Conservation (phyloP, 2,888 invertebrate species). For the Drosophila rubida region DNA sequence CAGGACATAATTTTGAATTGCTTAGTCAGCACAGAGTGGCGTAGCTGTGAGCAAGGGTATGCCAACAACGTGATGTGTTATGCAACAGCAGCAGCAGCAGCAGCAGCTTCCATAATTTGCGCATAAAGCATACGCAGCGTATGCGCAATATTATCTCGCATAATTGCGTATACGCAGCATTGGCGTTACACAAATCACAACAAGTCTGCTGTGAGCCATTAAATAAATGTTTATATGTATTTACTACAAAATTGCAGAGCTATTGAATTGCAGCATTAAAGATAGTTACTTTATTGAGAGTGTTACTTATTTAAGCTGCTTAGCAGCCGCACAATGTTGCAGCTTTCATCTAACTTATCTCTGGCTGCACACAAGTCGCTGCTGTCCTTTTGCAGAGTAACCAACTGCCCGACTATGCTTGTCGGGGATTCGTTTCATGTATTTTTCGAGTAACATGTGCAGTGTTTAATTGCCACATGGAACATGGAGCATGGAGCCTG, state of each 20-base stretch:
- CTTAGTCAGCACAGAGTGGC: slow-evolving; percentile 41
- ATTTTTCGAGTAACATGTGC: slow-evolving; percentile 45
- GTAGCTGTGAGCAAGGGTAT: slow-evolving; percentile 32
- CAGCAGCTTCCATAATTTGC: not conserved
- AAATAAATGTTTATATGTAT: too few relatives aligned
- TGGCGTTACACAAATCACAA: too few relatives aligned
- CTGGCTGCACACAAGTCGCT: not conserved
- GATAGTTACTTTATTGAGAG: too few relatives aligned
- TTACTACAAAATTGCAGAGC: too few relatives aligned
- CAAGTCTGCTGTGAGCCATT: too few relatives aligned
- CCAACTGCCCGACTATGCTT: slow-evolving; percentile 5
- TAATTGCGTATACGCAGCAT: too few relatives aligned
- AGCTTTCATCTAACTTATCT: slow-evolving; percentile 8
- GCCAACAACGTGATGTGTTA: not conserved
- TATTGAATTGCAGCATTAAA: too few relatives aligned
- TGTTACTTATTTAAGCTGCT: slow-evolving; percentile 31
- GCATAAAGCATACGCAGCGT: not conserved
- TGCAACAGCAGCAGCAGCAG: not conserved
- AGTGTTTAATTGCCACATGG: slow-evolving; percentile 70
- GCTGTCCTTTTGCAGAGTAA: slow-evolving; percentile 33
- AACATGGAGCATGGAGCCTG: slow-evolving; percentile 29
- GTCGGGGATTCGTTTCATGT: slow-evolving; percentile 15
- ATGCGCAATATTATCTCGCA: not conserved
- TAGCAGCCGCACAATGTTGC: slow-evolving; percentile 3
- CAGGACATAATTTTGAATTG: slow-evolving; percentile 75